A percentile compares a stretch with the other conserved stretches of the same genome.
phyloP scores from a whole-genome alignment of 2,797 vertebrate species.

The Takifugu rubripes region DNA sequence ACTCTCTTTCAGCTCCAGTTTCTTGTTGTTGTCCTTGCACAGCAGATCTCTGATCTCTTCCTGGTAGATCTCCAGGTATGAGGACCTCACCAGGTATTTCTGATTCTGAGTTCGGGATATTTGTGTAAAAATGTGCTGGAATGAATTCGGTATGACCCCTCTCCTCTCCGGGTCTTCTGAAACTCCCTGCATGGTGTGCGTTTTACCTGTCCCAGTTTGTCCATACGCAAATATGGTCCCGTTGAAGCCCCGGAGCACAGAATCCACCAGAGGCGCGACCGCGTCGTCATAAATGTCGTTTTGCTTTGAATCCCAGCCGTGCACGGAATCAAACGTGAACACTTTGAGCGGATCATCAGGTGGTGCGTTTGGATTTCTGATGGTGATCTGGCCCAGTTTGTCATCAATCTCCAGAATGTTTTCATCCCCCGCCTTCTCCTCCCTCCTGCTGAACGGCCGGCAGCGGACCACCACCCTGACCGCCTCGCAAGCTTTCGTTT shows the following conservation, averaged over 20 bases:
- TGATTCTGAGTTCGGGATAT: conserved; percentile 95
- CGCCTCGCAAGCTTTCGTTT: conserved; percentile 81
- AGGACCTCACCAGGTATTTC: conserved; percentile 94
- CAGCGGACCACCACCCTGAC: conserved; percentile 95
- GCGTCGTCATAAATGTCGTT: conserved; percentile 90
- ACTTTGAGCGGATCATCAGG: conserved; percentile 87
- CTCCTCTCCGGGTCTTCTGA: conserved; percentile 83
- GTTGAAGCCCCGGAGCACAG: conserved; percentile 90
- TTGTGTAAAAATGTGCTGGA: conserved; percentile 93
- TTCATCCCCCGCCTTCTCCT: conserved; percentile 76
- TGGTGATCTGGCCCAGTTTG: conserved; percentile 88
- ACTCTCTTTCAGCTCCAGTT: conserved; percentile 92
- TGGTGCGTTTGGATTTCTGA: conserved; percentile 83
- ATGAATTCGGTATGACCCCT: conserved; percentile 91
- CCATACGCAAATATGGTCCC: conserved; percentile 94
- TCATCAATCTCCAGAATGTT: conserved; percentile 85
- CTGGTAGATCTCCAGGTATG: conserved; percentile 97
- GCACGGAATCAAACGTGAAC: conserved; percentile 94
- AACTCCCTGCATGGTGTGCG: conserved; percentile 93
- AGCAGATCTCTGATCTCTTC: conserved; percentile 94
- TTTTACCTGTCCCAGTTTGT: conserved; percentile 96
- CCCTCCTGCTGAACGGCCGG: conserved; percentile 85
- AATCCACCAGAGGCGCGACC: conserved; percentile 89
- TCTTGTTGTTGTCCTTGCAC: conserved; percentile 89
- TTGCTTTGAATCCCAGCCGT: conserved; percentile 86